A percentile compares a stretch with the other conserved stretches of the same genome.
Conservation (phyloP, 2,797 vertebrate genomes). For the Galago senegalensis region DNA sequence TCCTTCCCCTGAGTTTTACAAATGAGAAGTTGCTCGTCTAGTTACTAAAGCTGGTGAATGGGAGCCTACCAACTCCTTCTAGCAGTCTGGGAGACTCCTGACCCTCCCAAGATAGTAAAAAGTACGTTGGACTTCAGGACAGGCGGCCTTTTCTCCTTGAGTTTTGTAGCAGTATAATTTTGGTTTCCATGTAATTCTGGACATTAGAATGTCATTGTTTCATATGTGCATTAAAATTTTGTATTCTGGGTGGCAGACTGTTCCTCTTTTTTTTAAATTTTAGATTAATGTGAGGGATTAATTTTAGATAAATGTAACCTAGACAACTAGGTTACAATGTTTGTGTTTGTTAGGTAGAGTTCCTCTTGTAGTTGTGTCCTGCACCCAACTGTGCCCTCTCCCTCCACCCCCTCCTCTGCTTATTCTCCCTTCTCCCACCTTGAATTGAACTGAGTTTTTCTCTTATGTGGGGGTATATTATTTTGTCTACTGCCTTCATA, state of each 20-base stretch:
- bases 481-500: too few relatives aligned
- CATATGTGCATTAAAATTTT: background rate
- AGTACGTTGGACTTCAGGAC: background rate
- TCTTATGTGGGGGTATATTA: too few relatives aligned
- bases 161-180: slow-evolving; percentile 45
- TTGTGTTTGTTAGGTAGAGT: too few relatives aligned
- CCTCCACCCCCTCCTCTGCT: too few relatives aligned
- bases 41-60: background rate
- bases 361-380: too few relatives aligned
- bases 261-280: background rate
- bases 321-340: too few relatives aligned
- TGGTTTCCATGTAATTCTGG: slow-evolving; percentile 39
- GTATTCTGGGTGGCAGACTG: background rate
- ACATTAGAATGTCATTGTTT: slow-evolving; percentile 1
- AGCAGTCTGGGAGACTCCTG: background rate
- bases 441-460: too few relatives aligned
- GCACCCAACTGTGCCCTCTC: too few relatives aligned
- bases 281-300: too few relatives aligned
- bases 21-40: background rate
- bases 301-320: too few relatives aligned
- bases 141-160: background rate
- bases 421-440: too few relatives aligned
- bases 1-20: background rate
- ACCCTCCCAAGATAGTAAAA: background rate
- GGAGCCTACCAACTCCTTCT: background rate